Percentiles rank a stretch among this genome's conserved stretches.
Evolutionary conservation across 2,888 invertebrate species (phyloP).

Genomic region (Empis livida): DNA sequence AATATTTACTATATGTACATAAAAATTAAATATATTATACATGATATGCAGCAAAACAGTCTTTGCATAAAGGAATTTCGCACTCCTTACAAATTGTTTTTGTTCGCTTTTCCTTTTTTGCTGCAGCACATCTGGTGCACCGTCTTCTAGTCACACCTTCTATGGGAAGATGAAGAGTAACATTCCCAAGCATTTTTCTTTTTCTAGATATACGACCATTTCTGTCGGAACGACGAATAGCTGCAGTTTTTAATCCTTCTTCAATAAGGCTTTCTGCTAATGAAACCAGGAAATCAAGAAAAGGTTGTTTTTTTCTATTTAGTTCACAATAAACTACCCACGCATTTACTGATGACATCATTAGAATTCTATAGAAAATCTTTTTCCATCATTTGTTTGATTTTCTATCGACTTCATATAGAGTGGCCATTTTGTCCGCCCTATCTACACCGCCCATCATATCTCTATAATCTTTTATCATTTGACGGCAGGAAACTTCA

Average conservation of each 20-base stretch:
- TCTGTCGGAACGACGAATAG: slow-evolving; percentile 4
- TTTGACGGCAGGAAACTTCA: too few relatives aligned
- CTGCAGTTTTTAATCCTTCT: slow-evolving; percentile 4
- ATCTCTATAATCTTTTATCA: too few relatives aligned
- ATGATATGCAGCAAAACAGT: too few relatives aligned
- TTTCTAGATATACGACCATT: background rate
- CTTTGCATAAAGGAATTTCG: too few relatives aligned
- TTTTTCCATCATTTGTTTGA: slow-evolving; percentile 12
- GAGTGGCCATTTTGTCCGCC: slow-evolving; percentile 3
- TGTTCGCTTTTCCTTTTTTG: too few relatives aligned
- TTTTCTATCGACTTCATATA: slow-evolving; percentile 10
- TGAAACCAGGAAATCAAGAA: slow-evolving; percentile 6
- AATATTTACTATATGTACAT: too few relatives aligned
- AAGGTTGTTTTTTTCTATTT: slow-evolving; percentile 8
- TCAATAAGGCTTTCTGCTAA: slow-evolving; percentile 4
- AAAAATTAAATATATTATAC: too few relatives aligned
- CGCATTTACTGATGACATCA: slow-evolving; percentile 9
- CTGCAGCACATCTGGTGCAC: too few relatives aligned
- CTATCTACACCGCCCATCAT: too few relatives aligned
- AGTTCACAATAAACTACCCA: slow-evolving; percentile 6
- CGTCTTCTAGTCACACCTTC: too few relatives aligned
- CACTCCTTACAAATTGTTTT: too few relatives aligned
- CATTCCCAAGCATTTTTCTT: background rate
- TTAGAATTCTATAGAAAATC: slow-evolving; percentile 9
- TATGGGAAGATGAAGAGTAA: background rate